A percentile compares a stretch with the other conserved stretches of the same genome.
These are phyloP conservation scores for Mamestra configurata DNA, from an alignment of 1,140 invertebrate genomes.

Conservation along the genomic window DNA sequence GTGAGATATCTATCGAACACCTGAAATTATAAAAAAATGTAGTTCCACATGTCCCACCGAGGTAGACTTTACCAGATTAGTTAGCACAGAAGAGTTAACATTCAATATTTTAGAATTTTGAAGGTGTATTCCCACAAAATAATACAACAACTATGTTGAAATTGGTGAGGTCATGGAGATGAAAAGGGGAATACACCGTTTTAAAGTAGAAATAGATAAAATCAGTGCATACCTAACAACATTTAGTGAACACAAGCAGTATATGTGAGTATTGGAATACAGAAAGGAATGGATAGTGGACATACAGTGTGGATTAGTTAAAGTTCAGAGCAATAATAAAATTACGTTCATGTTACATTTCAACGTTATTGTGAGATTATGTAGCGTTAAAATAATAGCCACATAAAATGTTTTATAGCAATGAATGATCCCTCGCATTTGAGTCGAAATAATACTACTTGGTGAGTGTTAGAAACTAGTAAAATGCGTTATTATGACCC, in stretches of 20 bases:
- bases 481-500: conserved; percentile 3
- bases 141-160: background rate
- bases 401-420: conserved; percentile 15
- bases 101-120: background rate
- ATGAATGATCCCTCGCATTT: conserved; percentile 18
- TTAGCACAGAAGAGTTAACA: conserved; percentile 22
- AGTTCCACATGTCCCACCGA: background rate
- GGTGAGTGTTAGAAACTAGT: conserved; percentile 10
- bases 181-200: background rate
- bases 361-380: conserved; percentile 7
- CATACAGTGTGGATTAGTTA: conserved; percentile 10
- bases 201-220: background rate
- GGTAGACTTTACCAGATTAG: background rate
- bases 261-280: conserved; percentile 29
- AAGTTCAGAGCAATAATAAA: background rate
- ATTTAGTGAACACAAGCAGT: conserved; percentile 39
- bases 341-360: background rate
- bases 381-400: conserved; percentile 16
- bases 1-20: conserved; percentile 81
- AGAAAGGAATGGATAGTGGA: conserved; percentile 8
- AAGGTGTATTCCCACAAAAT: background rate
- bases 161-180: background rate
- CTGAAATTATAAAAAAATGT: conserved; percentile 64
- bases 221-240: conserved; percentile 35
- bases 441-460: background rate